A percentile compares a stretch with the other conserved stretches of the same genome.
These are phyloP conservation scores for Pteria penguin DNA, from an alignment of 2,888 invertebrate genomes.

Conservation along the genomic window DNA sequence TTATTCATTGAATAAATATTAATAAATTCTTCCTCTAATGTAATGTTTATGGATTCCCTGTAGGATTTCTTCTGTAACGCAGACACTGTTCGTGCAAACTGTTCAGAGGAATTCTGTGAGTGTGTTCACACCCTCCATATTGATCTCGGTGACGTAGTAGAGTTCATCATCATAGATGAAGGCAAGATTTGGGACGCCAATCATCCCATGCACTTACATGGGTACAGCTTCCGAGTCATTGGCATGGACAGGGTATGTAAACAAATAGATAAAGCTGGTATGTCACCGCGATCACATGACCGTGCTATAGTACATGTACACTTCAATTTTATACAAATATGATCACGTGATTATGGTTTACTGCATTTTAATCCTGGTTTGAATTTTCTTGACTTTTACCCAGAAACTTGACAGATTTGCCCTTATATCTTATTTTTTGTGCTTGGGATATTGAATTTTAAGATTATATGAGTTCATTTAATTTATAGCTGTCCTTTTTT, in stretches of 20 bases:
- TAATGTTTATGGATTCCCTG: too few species aligned
- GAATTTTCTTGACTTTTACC: too few species aligned
- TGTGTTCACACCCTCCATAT: constrained; percentile 92
- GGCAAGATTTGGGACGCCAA: constrained; percentile 81
- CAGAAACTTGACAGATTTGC: too few species aligned
- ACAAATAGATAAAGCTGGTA: not conserved
- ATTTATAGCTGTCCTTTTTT: too few species aligned
- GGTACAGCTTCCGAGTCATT: constrained; percentile 71
- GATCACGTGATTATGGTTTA: not conserved
- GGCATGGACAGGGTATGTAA: constrained; percentile 67
- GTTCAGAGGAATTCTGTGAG: constrained; percentile 88
- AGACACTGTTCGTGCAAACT: constrained; percentile 83
- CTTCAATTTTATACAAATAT: not conserved
- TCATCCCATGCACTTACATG: constrained; percentile 77
- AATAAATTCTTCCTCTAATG: too few species aligned
- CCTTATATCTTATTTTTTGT: too few species aligned
- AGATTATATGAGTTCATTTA: too few species aligned
- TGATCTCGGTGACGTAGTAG: constrained; percentile 88
- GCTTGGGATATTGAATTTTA: too few species aligned
- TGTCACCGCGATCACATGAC: too few species aligned
- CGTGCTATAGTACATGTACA: not conserved
- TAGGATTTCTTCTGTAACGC: constrained; percentile 64
- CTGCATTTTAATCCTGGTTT: too few species aligned
- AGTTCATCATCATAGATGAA: constrained; percentile 91
- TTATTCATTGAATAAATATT: too few species aligned